A percentile compares a stretch with the other conserved stretches of the same genome.
These are phyloP conservation scores for Campoletis sonorensis DNA, from an alignment of 1,140 invertebrate species.

Conservation along the genomic window DNA sequence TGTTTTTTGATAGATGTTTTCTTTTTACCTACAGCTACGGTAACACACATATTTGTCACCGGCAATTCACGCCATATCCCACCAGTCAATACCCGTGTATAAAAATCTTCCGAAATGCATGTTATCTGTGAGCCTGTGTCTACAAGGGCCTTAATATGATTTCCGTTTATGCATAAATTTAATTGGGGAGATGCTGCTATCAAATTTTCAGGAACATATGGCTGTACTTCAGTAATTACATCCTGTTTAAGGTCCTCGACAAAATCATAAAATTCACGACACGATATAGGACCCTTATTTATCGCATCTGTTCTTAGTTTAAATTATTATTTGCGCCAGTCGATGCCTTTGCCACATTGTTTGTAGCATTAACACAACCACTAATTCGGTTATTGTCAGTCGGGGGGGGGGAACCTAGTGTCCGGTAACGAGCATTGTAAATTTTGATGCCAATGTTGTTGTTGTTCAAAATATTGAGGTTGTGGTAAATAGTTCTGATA, in stretches of 20 bases:
- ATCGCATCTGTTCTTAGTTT: slow-evolving; percentile 43
- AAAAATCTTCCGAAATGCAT: slow-evolving; percentile 46
- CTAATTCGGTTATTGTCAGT: neutral
- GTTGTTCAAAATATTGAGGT: neutral
- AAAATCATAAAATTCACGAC: slow-evolving; percentile 46
- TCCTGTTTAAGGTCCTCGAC: slow-evolving; percentile 26
- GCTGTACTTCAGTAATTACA: slow-evolving; percentile 29
- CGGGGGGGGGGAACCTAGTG: neutral
- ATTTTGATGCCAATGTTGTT: neutral
- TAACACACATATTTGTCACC: slow-evolving; percentile 39
- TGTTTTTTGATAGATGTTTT: slow-evolving; percentile 31
- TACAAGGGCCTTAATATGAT: slow-evolving; percentile 28
- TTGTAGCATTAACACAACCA: neutral
- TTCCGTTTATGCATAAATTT: neutral
- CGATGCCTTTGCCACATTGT: no score
- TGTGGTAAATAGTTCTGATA: neutral
- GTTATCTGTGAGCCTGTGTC: slow-evolving; percentile 50
- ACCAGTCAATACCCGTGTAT: neutral
- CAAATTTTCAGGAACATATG: neutral
- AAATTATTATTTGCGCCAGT: slow-evolving; percentile 46
- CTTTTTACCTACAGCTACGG: slow-evolving; percentile 39
- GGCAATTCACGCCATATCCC: slow-evolving; percentile 31
- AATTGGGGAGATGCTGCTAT: slow-evolving; percentile 36
- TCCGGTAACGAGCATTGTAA: neutral
- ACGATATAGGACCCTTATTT: slow-evolving; percentile 31